Conservation (phyloP, 2,797 vertebrate genomes). For the Pelobates cultripes region DNA sequence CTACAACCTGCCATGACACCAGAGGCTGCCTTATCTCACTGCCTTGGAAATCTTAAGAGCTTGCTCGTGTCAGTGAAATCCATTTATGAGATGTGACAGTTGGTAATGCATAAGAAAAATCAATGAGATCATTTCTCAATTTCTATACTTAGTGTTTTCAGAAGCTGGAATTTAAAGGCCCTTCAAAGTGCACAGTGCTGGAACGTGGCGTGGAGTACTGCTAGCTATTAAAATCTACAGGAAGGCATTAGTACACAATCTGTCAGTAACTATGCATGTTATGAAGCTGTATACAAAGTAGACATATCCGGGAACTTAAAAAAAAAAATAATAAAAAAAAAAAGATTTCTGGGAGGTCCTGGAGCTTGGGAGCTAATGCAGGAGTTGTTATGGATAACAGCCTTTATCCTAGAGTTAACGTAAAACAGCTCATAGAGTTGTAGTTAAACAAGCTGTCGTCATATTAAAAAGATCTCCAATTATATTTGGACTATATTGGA, state of each 20-base stretch:
- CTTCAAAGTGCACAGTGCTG: slow-evolving; percentile 13
- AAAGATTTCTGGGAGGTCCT: neutral
- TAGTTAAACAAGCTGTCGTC: no score
- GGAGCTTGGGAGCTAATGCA: neutral
- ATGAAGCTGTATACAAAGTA: neutral
- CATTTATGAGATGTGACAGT: slow-evolving; percentile 52
- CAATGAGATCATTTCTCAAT: slow-evolving; percentile 12
- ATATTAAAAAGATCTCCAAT: no score
- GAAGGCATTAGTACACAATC: neutral
- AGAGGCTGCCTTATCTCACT: slow-evolving; percentile 40
- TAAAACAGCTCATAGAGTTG: no score
- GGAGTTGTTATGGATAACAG: neutral
- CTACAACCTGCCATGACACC: slow-evolving; percentile 29
- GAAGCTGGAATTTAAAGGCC: slow-evolving; percentile 19
- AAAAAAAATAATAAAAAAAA: neutral
- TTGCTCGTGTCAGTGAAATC: slow-evolving; percentile 48
- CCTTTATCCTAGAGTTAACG: neutral
- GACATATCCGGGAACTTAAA: neutral
- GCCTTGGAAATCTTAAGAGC: slow-evolving; percentile 43
- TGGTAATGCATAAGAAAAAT: slow-evolving; percentile 32
- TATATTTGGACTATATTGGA: no score
- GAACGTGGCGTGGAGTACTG: slow-evolving; percentile 2
- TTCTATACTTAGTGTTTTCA: slow-evolving; percentile 33
- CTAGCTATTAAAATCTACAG: neutral
- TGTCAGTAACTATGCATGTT: no score